Percentiles rank a stretch among this genome's conserved stretches.
Evolutionary conservation across 2,888 invertebrate species (phyloP).

Genomic region (Lasius platythorax): DNA sequence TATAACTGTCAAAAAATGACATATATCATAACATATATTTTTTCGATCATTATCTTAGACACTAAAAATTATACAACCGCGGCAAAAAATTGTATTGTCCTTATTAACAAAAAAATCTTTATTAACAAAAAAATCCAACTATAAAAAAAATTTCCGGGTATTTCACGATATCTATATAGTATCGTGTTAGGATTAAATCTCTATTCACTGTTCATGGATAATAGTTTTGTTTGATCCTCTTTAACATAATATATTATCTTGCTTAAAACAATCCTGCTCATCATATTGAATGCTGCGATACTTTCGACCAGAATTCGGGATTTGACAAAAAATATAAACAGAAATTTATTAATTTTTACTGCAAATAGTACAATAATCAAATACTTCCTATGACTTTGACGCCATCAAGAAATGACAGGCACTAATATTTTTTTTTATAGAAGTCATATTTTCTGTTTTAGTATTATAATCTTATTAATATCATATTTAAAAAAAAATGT

Average conservation of each 20-base stretch:
- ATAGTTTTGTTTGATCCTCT: background rate
- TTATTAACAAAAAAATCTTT: background rate
- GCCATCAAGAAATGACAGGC: background rate
- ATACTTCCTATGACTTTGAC: background rate
- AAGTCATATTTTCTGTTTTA: background rate
- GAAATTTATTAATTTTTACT: background rate
- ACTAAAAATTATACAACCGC: background rate
- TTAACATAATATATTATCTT: background rate
- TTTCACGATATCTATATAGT: background rate
- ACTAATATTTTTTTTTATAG: background rate
- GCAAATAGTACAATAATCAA: background rate
- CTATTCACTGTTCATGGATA: background rate
- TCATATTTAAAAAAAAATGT: background rate
- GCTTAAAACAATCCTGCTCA: constrained; percentile 2
- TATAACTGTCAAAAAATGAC: background rate
- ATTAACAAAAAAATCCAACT: background rate
- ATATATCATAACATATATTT: background rate
- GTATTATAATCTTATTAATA: background rate
- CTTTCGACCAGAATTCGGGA: background rate
- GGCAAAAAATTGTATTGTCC: background rate
- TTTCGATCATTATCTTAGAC: background rate
- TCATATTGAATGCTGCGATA: background rate
- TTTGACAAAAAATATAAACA: background rate
- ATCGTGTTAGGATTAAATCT: no score
- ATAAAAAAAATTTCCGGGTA: no score